Conservation (phyloP, 2,888 invertebrate genomes). For the Abrostola tripartita region DNA sequence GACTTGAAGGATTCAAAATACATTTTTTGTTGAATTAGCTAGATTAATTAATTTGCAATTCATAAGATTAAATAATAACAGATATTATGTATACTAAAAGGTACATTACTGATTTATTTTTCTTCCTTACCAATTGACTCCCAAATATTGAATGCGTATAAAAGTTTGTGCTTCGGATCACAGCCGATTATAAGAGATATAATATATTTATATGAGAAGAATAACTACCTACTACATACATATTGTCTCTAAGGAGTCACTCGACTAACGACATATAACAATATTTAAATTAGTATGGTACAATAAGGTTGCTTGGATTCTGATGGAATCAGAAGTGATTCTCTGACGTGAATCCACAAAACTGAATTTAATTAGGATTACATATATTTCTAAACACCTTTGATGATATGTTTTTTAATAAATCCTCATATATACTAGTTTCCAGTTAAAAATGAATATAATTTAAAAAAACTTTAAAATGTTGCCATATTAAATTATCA, state of each 20-base stretch:
- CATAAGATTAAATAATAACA: background rate
- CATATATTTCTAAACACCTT: too few species aligned
- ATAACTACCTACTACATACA: slow-evolving; percentile 17
- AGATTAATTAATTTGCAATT: too few species aligned
- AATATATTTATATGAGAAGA: slow-evolving; percentile 15
- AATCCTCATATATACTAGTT: too few species aligned
- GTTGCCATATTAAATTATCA: too few species aligned
- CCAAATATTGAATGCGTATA: slow-evolving; percentile 34
- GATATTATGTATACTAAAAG: background rate
- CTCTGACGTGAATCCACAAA: too few species aligned
- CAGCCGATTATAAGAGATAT: slow-evolving; percentile 59
- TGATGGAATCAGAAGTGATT: background rate
- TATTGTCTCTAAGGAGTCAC: slow-evolving; percentile 40
- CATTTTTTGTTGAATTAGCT: too few species aligned
- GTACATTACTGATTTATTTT: slow-evolving; percentile 10
- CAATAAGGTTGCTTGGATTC: slow-evolving; percentile 6
- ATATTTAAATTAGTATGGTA: background rate
- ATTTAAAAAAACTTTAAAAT: too few species aligned
- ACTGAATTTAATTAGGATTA: too few species aligned
- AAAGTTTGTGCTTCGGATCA: slow-evolving; percentile 67
- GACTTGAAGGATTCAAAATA: too few species aligned
- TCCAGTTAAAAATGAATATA: too few species aligned
- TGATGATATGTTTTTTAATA: too few species aligned
- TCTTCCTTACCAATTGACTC: slow-evolving; percentile 36
- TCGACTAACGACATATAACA: slow-evolving; percentile 23